phyloP scores from a whole-genome alignment of 1,140 invertebrate species.

The Megathymus violae region DNA sequence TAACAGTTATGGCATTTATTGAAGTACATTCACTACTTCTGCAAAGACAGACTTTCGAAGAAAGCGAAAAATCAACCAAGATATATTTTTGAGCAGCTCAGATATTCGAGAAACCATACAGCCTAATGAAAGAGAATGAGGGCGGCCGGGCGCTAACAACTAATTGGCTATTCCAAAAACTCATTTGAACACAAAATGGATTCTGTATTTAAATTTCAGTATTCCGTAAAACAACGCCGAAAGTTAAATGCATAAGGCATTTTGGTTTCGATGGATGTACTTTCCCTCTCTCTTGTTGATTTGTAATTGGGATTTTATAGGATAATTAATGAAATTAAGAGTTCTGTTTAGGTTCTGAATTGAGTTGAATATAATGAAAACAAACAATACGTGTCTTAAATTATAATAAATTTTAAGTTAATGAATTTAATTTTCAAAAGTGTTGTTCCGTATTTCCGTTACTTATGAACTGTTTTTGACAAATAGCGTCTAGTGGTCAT shows the following conservation, averaged over 20 bases:
- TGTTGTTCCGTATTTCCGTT: no score
- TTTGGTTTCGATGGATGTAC: constrained; percentile 63
- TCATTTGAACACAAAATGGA: constrained; percentile 83
- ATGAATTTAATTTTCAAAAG: no score
- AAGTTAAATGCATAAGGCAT: constrained; percentile 75
- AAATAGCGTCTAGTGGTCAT: no score
- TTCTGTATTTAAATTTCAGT: constrained; percentile 83
- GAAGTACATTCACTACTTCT: no score
- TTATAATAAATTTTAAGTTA: no score
- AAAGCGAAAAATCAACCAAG: constrained; percentile 72
- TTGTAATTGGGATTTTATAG: constrained; percentile 31
- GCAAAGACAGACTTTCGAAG: constrained; percentile 62
- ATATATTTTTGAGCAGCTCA: constrained; percentile 75
- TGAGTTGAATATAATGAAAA: constrained; percentile 26
- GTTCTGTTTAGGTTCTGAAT: constrained; percentile 17
- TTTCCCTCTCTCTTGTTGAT: constrained; percentile 31
- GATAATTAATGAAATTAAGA: constrained; percentile 30
- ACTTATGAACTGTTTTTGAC: no score
- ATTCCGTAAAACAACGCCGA: constrained; percentile 78
- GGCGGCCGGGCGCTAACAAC: constrained; percentile 81
- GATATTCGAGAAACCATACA: constrained; percentile 82
- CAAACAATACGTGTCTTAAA: no score
- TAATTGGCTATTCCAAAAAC: constrained; percentile 83
- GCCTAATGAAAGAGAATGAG: constrained; percentile 82
- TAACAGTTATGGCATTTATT: no score